A percentile compares a stretch with the other conserved stretches of the same genome.
phyloP scores from a whole-genome alignment of 2,797 vertebrate genomes.

The Telmatherina bonti region DNA sequence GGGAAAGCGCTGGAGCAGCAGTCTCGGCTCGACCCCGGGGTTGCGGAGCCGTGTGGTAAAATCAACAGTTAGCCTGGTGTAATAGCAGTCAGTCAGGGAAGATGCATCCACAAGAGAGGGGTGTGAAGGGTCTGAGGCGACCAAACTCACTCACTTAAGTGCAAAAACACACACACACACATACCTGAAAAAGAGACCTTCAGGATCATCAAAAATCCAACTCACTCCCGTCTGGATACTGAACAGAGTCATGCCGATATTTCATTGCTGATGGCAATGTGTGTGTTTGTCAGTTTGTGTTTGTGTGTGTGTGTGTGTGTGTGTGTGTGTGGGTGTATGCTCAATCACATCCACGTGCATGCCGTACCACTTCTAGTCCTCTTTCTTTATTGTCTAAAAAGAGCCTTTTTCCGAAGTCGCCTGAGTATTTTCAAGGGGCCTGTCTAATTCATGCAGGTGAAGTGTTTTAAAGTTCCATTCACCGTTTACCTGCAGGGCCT shows the following conservation, averaged over 20 bases:
- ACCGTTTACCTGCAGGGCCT: conserved; percentile 66
- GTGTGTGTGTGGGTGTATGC: conserved; percentile 10
- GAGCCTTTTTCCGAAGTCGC: conserved; percentile 69
- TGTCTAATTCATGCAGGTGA: conserved; percentile 76
- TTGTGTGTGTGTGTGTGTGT: conserved; percentile 13
- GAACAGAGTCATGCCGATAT: conserved; percentile 77
- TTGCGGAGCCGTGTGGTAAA: conserved; percentile 73
- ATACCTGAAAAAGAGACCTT: conserved; percentile 42
- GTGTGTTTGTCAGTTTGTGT: conserved; percentile 18
- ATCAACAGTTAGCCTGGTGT: conserved; percentile 73
- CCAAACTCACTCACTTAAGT: conserved; percentile 52
- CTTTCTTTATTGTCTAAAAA: conserved; percentile 78
- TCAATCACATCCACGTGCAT: conserved; percentile 25
- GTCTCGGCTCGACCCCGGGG: conserved; percentile 66
- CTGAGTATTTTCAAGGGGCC: conserved; percentile 67
- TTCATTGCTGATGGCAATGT: conserved; percentile 62
- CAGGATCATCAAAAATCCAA: conserved; percentile 68
- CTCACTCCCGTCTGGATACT: conserved; percentile 74
- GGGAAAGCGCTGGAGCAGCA: conserved; percentile 73
- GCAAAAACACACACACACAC: conserved; percentile 27
- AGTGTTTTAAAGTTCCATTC: conserved; percentile 74
- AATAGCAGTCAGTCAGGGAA: conserved; percentile 21
- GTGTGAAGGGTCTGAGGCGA: conserved; percentile 42
- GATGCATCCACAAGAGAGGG: conserved; percentile 52
- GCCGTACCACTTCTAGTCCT: conserved; percentile 67